phyloP scores from a whole-genome alignment of 2,113 vertebrate species.

The Barnardius zonarius region DNA sequence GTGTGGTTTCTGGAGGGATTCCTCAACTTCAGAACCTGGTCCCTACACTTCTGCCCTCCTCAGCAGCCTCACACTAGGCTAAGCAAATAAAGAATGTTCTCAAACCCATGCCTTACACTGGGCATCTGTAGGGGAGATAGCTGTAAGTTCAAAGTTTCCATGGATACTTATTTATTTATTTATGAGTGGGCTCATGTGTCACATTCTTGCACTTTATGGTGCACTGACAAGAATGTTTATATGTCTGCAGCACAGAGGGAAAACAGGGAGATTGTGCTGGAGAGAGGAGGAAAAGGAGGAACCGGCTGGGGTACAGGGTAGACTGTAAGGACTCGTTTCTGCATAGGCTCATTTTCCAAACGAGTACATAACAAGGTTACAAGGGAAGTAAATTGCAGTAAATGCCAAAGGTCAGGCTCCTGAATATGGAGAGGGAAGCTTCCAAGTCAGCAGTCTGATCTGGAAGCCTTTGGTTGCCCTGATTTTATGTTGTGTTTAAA shows the following conservation, averaged over 20 bases:
- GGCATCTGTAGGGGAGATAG: not conserved
- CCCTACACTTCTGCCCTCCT: not conserved
- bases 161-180: not conserved
- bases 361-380: not conserved
- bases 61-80: not conserved
- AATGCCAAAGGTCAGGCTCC: not conserved
- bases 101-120: not conserved
- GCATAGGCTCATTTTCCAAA: not conserved
- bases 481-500: not conserved
- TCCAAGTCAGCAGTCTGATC: fast-evolving
- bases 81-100: not conserved
- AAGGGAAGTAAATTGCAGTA: not conserved
- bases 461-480: not conserved
- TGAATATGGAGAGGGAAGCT: not conserved
- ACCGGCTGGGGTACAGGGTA: not conserved
- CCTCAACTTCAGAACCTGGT: not conserved
- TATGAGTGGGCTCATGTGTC: not conserved
- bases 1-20: not conserved
- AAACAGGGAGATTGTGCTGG: not conserved
- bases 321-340: not conserved
- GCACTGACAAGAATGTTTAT: not conserved
- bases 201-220: not conserved
- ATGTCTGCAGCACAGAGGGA: not conserved
- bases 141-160: not conserved
- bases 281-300: not conserved